phyloP scores from a whole-genome alignment of 1,140 invertebrate genomes.

The Macrotrachela quadricornifera region DNA sequence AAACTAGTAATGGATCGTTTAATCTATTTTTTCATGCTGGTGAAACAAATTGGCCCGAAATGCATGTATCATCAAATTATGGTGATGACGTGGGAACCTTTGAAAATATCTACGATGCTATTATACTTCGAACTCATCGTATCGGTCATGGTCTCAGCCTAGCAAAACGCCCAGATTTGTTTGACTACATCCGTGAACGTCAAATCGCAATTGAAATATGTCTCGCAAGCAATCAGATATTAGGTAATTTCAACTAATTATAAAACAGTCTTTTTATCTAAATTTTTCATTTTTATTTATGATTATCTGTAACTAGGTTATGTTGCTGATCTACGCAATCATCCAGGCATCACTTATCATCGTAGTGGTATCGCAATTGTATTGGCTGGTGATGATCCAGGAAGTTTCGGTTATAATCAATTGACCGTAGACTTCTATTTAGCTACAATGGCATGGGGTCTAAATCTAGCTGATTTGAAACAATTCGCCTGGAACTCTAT shows the following conservation, averaged over 20 bases:
- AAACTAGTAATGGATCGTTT: slow-evolving; percentile 9
- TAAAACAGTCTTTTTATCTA: too few species aligned
- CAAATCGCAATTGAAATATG: slow-evolving; percentile 14
- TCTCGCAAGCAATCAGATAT: slow-evolving; percentile 14
- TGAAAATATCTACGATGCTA: slow-evolving; percentile 13
- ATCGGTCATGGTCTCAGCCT: slow-evolving; percentile 15
- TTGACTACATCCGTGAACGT: slow-evolving; percentile 11
- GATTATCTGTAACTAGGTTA: slow-evolving; percentile 2
- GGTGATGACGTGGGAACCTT: slow-evolving; percentile 12
- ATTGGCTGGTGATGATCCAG: slow-evolving; percentile 15
- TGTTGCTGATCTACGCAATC: slow-evolving; percentile 13
- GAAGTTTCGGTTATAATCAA: slow-evolving; percentile 15
- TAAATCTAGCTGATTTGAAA: slow-evolving; percentile 13
- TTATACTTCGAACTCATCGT: slow-evolving; percentile 12
- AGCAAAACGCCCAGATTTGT: slow-evolving; percentile 13
- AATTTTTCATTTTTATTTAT: too few species aligned
- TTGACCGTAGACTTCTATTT: slow-evolving; percentile 17
- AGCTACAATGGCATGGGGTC: slow-evolving; percentile 15
- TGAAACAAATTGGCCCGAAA: slow-evolving; percentile 16
- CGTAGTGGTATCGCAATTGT: slow-evolving; percentile 14
- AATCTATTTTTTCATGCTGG: slow-evolving; percentile 13
- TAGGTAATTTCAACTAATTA: slow-evolving; percentile 12
- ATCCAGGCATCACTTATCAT: slow-evolving; percentile 14
- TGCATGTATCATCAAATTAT: slow-evolving; percentile 11
- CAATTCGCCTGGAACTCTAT: slow-evolving; percentile 14